Conservation (phyloP, 2,113 vertebrate species). For the Triplophysa rosa region DNA sequence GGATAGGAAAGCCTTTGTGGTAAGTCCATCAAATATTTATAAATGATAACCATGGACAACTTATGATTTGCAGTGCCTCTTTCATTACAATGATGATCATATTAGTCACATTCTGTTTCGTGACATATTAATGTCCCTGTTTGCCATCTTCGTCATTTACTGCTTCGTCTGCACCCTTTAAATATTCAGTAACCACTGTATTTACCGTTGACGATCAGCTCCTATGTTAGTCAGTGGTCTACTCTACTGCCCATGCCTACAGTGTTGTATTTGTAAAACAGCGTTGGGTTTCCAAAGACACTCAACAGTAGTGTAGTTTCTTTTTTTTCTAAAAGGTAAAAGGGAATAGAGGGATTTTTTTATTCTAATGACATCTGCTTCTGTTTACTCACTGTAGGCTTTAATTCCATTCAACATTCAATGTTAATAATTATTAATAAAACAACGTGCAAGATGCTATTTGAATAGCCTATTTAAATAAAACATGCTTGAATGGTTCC, state of each 20-base stretch:
- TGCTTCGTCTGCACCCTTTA: slow-evolving; percentile 81
- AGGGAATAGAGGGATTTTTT: too few species aligned
- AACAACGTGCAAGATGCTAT: too few species aligned
- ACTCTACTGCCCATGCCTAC: slow-evolving; percentile 41
- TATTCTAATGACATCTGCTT: background rate
- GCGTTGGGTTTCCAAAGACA: background rate
- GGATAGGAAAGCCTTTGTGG: slow-evolving; percentile 70
- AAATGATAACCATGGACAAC: slow-evolving; percentile 82
- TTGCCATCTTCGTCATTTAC: slow-evolving; percentile 82
- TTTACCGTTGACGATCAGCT: slow-evolving; percentile 76
- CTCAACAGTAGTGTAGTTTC: too few species aligned
- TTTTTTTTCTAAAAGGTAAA: too few species aligned
- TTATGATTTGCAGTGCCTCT: slow-evolving; percentile 85
- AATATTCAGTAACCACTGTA: slow-evolving; percentile 83
- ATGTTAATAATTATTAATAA: background rate
- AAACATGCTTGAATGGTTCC: too few species aligned
- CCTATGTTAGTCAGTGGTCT: slow-evolving; percentile 43
- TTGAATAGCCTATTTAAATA: too few species aligned
- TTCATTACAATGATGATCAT: slow-evolving; percentile 79
- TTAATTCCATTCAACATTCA: background rate
- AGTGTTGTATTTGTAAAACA: background rate
- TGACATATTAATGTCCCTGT: slow-evolving; percentile 81
- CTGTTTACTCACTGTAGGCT: background rate
- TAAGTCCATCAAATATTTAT: slow-evolving; percentile 81
- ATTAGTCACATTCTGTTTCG: slow-evolving; percentile 75